Evolutionary conservation across 2,888 invertebrate species (phyloP).

Genomic region (Coremacera marginata): DNA sequence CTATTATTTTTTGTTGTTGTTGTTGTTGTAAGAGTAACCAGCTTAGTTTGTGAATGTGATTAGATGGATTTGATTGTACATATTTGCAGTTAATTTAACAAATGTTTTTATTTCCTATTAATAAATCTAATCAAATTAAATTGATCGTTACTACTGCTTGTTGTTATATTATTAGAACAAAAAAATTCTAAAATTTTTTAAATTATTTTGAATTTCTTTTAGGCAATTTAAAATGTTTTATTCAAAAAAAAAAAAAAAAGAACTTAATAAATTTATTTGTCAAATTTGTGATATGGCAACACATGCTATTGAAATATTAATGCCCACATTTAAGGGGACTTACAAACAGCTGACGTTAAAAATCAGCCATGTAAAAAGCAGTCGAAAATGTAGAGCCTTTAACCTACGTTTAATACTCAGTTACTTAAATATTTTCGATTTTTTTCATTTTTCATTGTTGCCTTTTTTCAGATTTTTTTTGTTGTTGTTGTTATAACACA

Average conservation of each 20-base stretch:
- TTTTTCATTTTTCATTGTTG: neutral
- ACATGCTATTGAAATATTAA: conserved; percentile 27
- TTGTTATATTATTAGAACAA: neutral
- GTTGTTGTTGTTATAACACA: neutral
- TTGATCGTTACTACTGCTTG: neutral
- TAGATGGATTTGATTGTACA: too few species aligned
- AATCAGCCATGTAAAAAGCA: neutral
- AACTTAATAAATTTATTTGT: neutral
- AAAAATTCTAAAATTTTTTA: too few species aligned
- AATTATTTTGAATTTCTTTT: neutral
- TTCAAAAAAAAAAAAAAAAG: neutral
- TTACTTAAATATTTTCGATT: too few species aligned
- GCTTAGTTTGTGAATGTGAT: too few species aligned
- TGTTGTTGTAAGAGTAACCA: neutral
- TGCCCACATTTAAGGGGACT: neutral
- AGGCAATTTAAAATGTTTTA: neutral
- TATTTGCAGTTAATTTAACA: too few species aligned
- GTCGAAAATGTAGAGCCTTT: neutral
- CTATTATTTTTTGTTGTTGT: neutral
- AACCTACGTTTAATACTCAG: neutral
- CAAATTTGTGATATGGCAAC: neutral
- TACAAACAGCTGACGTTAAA: neutral
- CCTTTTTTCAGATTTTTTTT: neutral
- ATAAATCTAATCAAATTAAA: too few species aligned
- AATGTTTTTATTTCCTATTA: too few species aligned